Evolutionary conservation across 2,113 vertebrate genomes (phyloP).

Genomic region (Sebastes fasciatus): DNA sequence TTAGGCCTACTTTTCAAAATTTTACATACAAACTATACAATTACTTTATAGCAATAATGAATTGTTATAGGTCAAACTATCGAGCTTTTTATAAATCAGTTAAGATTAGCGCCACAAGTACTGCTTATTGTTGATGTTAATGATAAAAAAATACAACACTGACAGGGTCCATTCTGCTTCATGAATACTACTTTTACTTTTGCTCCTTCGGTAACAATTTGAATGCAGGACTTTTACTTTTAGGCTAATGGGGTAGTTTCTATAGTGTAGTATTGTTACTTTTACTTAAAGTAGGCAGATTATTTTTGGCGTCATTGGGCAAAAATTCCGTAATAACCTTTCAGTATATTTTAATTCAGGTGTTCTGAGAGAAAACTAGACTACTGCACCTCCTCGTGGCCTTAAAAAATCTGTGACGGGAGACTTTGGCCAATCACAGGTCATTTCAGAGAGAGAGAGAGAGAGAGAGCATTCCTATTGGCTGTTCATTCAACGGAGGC

Average conservation of each 20-base stretch:
- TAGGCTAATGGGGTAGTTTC: background rate
- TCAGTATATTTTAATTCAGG: no score
- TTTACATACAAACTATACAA: background rate
- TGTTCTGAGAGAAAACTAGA: no score
- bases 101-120: background rate
- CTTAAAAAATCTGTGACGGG: no score
- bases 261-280: background rate
- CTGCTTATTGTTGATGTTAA: background rate
- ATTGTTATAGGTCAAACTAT: background rate
- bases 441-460: no score
- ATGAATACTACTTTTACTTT: background rate
- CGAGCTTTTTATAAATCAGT: background rate
- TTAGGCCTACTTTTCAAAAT: background rate
- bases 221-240: background rate
- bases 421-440: no score
- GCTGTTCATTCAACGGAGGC: no score
- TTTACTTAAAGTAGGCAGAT: background rate
- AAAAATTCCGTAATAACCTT: no score
- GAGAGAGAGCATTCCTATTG: no score
- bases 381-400: no score
- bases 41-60: background rate
- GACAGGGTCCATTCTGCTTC: background rate
- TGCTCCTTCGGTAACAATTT: background rate
- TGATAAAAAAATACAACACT: background rate
- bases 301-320: no score